phyloP scores from a whole-genome alignment of 2,888 invertebrate species.

The Caenorhabditis drosophilae region DNA sequence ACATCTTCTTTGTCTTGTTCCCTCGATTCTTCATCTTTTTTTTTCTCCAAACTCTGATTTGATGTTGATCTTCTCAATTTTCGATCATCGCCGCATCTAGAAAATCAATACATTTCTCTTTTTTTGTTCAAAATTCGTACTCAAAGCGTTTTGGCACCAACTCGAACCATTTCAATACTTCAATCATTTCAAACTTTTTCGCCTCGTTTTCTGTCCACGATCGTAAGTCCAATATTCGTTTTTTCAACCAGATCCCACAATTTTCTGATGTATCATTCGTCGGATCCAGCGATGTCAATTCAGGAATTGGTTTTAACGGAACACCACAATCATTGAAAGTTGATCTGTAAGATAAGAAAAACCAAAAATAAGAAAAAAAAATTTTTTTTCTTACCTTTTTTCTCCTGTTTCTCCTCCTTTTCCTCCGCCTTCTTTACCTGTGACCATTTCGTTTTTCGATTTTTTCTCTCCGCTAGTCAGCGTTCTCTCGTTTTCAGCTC shows the following conservation, averaged over 20 bases:
- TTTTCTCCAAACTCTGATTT: too few species aligned
- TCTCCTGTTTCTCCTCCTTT: too few species aligned
- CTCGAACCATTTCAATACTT: constrained; percentile 26
- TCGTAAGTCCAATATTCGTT: constrained; percentile 27
- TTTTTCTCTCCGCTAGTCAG: constrained; percentile 26
- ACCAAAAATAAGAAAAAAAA: too few species aligned
- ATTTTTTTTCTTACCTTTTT: too few species aligned
- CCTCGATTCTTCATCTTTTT: constrained; percentile 8
- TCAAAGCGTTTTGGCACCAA: constrained; percentile 51
- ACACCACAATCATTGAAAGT: constrained; percentile 16
- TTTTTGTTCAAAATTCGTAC: too few species aligned
- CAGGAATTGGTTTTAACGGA: constrained; percentile 49
- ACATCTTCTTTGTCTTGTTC: constrained; percentile 3
- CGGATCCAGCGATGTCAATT: constrained; percentile 52
- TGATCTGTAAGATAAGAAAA: too few species aligned
- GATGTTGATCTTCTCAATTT: too few species aligned
- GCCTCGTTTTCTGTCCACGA: constrained; percentile 34
- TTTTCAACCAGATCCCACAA: constrained; percentile 11
- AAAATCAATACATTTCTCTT: too few species aligned
- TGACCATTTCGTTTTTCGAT: too few species aligned
- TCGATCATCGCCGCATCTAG: too few species aligned
- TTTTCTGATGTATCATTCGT: constrained; percentile 20
- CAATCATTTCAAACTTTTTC: constrained; percentile 4
- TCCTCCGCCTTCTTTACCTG: not conserved
- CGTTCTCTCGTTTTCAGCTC: constrained; percentile 7